Evolutionary conservation across 1,140 invertebrate species (phyloP).

Genomic region (Neodiprion fabricii): DNA sequence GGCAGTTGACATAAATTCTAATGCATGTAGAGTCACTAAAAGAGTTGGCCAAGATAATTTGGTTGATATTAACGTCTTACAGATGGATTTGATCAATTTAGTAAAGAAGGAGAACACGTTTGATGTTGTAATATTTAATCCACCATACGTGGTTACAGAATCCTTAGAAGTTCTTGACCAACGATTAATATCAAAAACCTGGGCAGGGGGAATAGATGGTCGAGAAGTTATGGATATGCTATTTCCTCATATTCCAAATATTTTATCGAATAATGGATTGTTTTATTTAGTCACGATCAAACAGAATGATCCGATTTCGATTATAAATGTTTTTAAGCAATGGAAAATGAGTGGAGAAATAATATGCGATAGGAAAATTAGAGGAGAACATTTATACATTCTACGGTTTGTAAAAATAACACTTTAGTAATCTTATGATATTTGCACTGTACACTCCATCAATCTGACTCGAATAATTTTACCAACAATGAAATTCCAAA

Average conservation of each 20-base stretch:
- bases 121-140: slow-evolving; percentile 96
- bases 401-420: slow-evolving; percentile 62
- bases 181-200: slow-evolving; percentile 69
- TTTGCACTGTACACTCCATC: background rate
- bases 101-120: slow-evolving; percentile 62
- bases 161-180: slow-evolving; percentile 69
- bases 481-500: too few species aligned
- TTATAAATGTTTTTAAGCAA: slow-evolving; percentile 67
- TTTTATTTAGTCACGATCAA: slow-evolving; percentile 87
- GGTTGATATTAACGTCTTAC: slow-evolving; percentile 69
- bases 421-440: background rate
- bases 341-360: slow-evolving; percentile 67
- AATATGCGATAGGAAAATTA: slow-evolving; percentile 73
- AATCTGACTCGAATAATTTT: too few species aligned
- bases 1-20: slow-evolving; percentile 83
- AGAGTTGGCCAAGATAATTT: slow-evolving; percentile 72
- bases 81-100: slow-evolving; percentile 70
- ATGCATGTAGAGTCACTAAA: slow-evolving; percentile 76
- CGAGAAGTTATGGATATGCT: slow-evolving; percentile 82
- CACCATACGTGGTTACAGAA: slow-evolving; percentile 94
- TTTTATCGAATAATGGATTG: slow-evolving; percentile 74
- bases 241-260: slow-evolving; percentile 69
- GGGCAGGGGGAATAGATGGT: slow-evolving; percentile 86
- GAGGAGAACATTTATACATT: slow-evolving; percentile 75
- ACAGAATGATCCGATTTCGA: slow-evolving; percentile 84